Conservation (phyloP, 2,888 invertebrate species). For the Himalopsyche japonica region DNA sequence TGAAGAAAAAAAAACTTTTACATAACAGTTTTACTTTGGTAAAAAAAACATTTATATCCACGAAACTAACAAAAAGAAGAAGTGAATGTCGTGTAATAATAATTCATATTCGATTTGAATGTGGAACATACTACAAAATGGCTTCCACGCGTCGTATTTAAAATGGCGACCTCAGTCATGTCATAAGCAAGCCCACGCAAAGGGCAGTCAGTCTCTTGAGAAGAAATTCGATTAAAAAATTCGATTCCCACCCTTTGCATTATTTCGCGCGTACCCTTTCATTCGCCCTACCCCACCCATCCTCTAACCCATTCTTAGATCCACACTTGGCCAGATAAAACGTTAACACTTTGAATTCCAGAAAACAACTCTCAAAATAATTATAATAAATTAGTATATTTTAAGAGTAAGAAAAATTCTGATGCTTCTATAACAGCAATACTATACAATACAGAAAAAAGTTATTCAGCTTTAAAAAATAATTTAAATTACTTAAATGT, state of each 20-base stretch:
- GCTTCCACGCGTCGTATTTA: background rate
- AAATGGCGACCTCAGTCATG: background rate
- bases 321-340: background rate
- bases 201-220: background rate
- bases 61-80: no score
- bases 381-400: no score
- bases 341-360: background rate
- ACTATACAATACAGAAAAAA: no score
- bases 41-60: no score
- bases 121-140: background rate
- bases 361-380: no score
- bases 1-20: no score
- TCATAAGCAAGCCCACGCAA: background rate
- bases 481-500: no score
- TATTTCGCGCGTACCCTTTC: background rate
- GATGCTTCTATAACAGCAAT: no score
- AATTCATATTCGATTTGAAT: background rate
- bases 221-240: conserved; percentile 31
- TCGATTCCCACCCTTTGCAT: conserved; percentile 15
- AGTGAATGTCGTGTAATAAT: no score
- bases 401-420: no score
- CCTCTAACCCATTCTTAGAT: background rate
- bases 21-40: no score
- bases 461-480: no score
- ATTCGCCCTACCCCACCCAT: background rate